Evolutionary conservation across 2,888 invertebrate genomes (phyloP), one percentile per base, ranked within the genome.

Genomic region (Leptothorax acervorum): DNA sequence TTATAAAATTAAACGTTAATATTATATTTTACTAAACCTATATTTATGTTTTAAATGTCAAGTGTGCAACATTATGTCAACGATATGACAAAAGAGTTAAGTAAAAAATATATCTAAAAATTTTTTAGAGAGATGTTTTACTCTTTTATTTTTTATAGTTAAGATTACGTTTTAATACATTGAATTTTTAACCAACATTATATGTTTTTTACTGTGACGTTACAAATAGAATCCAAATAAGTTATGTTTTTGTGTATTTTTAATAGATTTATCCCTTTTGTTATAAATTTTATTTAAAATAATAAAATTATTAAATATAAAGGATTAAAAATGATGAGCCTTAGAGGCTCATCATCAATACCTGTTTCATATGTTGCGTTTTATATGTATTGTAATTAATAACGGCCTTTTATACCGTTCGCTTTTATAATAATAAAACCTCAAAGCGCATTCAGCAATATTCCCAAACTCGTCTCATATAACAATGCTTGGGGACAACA

Each of bases 341-440:
- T 45, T 42, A 55, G 28, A 66, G 55, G 8, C 8, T 39, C 39
- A 39, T 11, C 23, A 11, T 60, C 12, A 6, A 42, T 66, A 12
- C 6, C 18, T 28, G 31, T 57, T 12, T 31, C 28, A 28, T 31
- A 45, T 35, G 18, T 70, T 35, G 15, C 28, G 55, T 53, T 84
- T 71, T 60, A 63, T n/a, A 39, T 48, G 18, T 51, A 23, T 57
- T 45, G 35, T 68, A 79, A 79, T 79, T 70, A 57, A 60, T 79
- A 66, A 48, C 6, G n/a, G 12, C 4, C 57, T 70, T 79, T 79
- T 57, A 48, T 60, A 15, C 18, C 11, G 11, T 0, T 35, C 35
- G 15, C 23, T 60, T 35, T 79, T 70, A 79, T 45, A 31, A 48
- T 60, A 28, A 23, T 79, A 4, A 70, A 63, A 79, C 45, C 57